Percentiles rank a stretch among this genome's conserved stretches.
Evolutionary conservation across 92 coral and sea anemone genomes (phyloP).

Genomic region (Actinernus sp.): DNA sequence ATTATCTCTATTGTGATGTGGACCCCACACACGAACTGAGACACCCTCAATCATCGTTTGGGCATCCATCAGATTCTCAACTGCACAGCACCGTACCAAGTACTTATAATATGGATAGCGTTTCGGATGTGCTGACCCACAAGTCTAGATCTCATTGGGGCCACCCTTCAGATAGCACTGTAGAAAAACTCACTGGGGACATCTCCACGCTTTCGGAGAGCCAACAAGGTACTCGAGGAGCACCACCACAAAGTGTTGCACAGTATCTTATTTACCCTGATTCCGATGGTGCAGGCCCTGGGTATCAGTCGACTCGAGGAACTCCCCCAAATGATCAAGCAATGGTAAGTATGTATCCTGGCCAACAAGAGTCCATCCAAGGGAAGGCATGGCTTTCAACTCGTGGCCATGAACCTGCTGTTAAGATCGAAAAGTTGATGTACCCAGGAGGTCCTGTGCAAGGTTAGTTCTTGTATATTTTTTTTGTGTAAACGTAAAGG

Average conservation of each 20-base stretch:
- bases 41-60: slow-evolving; percentile 5
- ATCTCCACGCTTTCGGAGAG: slow-evolving; percentile 59
- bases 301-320: slow-evolving; percentile 52
- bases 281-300: too few species aligned
- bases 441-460: slow-evolving; percentile 58
- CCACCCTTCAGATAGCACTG: slow-evolving; percentile 78
- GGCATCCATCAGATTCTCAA: slow-evolving; percentile 8
- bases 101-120: background rate
- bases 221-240: slow-evolving; percentile 56
- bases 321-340: slow-evolving; percentile 78
- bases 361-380: slow-evolving; percentile 12
- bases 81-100: too few species aligned
- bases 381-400: slow-evolving; percentile 39
- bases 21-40: background rate
- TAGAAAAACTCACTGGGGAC: slow-evolving; percentile 71
- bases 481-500: too few species aligned
- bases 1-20: slow-evolving; percentile 2
- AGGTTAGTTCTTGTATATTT: slow-evolving; percentile 40
- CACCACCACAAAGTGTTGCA: slow-evolving; percentile 76
- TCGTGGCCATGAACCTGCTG: slow-evolving; percentile 88
- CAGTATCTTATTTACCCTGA: slow-evolving; percentile 75
- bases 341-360: slow-evolving; percentile 83
- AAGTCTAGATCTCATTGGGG: slow-evolving; percentile 75
- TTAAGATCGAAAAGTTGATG: slow-evolving; percentile 72
- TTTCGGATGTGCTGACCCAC: slow-evolving; percentile 31